Conservation (phyloP, 2,113 vertebrate genomes). For the Leiothrix lutea region DNA sequence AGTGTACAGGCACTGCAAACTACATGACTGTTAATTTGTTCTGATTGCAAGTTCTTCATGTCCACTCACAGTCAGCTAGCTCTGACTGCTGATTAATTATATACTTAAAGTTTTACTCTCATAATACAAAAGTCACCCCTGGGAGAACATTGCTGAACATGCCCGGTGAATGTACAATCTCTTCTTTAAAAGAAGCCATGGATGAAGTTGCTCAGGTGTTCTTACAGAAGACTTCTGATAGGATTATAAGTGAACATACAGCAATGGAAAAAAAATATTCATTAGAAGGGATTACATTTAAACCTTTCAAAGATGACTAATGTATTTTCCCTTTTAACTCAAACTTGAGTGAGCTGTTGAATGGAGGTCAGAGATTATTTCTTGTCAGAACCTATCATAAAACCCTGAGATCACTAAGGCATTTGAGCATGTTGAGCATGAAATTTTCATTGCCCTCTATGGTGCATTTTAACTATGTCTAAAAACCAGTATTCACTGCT, state of each 20-base stretch:
- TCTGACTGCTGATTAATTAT: neutral
- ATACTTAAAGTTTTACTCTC: neutral
- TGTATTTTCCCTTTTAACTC: neutral
- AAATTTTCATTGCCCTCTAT: neutral
- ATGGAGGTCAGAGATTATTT: constrained; percentile 23
- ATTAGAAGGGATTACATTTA: constrained; percentile 35
- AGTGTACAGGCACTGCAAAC: neutral
- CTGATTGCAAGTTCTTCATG: neutral
- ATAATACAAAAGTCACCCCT: neutral
- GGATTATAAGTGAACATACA: constrained; percentile 1
- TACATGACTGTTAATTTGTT: neutral
- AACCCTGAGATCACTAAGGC: neutral
- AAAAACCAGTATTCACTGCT: neutral
- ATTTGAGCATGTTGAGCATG: neutral
- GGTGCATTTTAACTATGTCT: neutral
- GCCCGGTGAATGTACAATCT: neutral
- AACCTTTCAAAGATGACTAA: neutral
- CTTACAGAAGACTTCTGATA: neutral
- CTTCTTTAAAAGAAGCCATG: neutral
- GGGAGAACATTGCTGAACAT: neutral
- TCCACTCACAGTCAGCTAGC: neutral
- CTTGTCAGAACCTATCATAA: constrained; percentile 23
- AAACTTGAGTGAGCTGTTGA: constrained; percentile 10
- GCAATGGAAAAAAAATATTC: neutral
- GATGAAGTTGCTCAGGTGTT: neutral